phyloP scores from a whole-genome alignment of 2,888 invertebrate species.

The Lasioglossum figueresi region DNA sequence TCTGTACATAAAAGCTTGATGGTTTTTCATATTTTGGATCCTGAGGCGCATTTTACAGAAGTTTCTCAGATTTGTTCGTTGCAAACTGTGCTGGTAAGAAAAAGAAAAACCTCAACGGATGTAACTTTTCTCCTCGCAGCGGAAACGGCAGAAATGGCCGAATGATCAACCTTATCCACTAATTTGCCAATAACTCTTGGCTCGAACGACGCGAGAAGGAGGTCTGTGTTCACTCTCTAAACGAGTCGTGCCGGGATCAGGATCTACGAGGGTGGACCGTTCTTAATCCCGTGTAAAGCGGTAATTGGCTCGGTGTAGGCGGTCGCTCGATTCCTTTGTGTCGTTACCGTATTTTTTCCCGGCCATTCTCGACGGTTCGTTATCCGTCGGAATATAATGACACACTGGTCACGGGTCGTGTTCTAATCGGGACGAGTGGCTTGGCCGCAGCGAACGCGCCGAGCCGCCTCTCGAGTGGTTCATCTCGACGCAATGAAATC shows the following conservation, averaged over 20 bases:
- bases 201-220: not conserved
- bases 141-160: not conserved
- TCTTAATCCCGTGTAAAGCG: not conserved
- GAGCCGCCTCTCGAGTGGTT: constrained; percentile 60
- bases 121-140: too few relatives aligned
- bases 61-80: too few relatives aligned
- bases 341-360: constrained; percentile 8
- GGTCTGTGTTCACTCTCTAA: not conserved
- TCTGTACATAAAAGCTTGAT: too few relatives aligned
- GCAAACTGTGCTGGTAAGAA: too few relatives aligned
- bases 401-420: constrained; percentile 43
- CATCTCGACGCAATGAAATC: constrained; percentile 70
- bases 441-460: constrained; percentile 52
- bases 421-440: constrained; percentile 63
- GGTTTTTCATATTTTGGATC: too few relatives aligned
- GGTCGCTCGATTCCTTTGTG: not conserved
- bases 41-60: too few relatives aligned
- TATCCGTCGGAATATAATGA: constrained; percentile 57
- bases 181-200: not conserved
- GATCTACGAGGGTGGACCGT: not conserved
- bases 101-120: too few relatives aligned
- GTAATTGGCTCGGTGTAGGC: constrained; percentile 5
- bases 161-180: not conserved
- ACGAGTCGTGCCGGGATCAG: not conserved
- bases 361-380: constrained; percentile 36